Conservation (phyloP, 2,797 vertebrate species). For the Oryzias sinensis region DNA sequence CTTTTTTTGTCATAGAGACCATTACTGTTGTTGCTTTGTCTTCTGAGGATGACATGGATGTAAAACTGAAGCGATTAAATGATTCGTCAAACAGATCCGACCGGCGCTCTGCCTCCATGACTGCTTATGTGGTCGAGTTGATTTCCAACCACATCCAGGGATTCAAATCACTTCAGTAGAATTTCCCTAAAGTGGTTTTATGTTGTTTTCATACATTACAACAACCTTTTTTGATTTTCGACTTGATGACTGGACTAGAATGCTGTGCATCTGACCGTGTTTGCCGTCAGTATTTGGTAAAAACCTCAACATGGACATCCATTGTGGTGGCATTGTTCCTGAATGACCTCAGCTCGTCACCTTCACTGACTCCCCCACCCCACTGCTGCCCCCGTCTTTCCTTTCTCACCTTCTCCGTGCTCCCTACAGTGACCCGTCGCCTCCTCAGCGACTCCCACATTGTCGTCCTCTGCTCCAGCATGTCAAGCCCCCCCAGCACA, state of each 20-base stretch:
- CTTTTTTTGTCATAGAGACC: too few species aligned
- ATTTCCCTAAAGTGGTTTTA: conserved; percentile 47
- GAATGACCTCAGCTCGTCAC: conserved; percentile 29
- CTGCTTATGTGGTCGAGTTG: conserved; percentile 5
- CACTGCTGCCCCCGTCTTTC: neutral
- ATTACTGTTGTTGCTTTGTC: too few species aligned
- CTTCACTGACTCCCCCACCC: neutral
- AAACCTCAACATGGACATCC: conserved; percentile 9
- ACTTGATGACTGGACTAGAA: conserved; percentile 8
- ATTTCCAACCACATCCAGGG: conserved; percentile 28
- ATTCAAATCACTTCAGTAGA: conserved; percentile 48
- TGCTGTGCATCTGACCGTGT: conserved; percentile 28
- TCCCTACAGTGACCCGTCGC: conserved; percentile 34
- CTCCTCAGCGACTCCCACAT: conserved; percentile 43
- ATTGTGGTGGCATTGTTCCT: conserved; percentile 7
- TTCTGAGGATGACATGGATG: neutral
- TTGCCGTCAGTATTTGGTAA: conserved; percentile 9
- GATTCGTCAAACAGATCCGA: conserved; percentile 7
- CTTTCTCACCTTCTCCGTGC: conserved; percentile 13
- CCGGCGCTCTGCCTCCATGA: conserved; percentile 13
- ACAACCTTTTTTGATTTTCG: conserved; percentile 1
- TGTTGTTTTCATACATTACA: conserved; percentile 27
- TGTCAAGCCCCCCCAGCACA: conserved; percentile 33
- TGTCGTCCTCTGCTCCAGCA: conserved; percentile 27
- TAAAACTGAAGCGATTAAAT: conserved; percentile 12